Percentiles rank a stretch among this genome's conserved stretches.
Evolutionary conservation across 2,113 vertebrate genomes (phyloP).

Genomic region (Origma solitaria): DNA sequence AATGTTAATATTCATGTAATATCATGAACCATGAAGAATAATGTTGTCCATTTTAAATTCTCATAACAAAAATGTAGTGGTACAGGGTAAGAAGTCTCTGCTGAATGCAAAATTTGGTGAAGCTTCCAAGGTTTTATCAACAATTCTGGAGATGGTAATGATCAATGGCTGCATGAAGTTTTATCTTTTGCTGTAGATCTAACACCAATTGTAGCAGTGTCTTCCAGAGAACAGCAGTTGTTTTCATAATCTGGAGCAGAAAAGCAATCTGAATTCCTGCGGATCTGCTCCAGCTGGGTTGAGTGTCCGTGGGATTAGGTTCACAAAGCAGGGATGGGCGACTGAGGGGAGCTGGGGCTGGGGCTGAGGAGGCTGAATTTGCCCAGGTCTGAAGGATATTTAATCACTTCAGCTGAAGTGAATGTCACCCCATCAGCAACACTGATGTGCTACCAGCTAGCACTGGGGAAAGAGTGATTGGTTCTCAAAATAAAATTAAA

Average conservation of each 20-base stretch:
- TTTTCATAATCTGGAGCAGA: background rate
- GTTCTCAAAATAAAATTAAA: background rate
- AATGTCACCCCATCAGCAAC: background rate
- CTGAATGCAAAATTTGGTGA: background rate
- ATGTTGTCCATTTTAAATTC: background rate
- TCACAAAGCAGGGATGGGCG: background rate
- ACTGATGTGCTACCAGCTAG: background rate
- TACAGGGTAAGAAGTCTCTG: background rate
- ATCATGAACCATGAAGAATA: background rate
- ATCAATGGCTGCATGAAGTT: background rate
- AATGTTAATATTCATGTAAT: background rate
- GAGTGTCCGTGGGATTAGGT: background rate
- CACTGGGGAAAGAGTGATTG: background rate
- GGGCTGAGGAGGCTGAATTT: background rate
- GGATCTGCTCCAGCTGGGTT: background rate
- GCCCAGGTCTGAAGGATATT: background rate
- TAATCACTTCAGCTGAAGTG: background rate
- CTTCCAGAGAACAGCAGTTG: background rate
- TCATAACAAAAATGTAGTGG: background rate
- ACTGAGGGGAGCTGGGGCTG: background rate
- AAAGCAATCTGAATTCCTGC: background rate
- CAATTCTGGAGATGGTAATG: background rate
- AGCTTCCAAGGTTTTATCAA: background rate
- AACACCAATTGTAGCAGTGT: background rate
- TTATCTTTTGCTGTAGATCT: background rate